These are phyloP conservation scores for Sarotherodon lohbergeri DNA, from an alignment of 2,113 vertebrate genomes.

Conservation along the genomic window DNA sequence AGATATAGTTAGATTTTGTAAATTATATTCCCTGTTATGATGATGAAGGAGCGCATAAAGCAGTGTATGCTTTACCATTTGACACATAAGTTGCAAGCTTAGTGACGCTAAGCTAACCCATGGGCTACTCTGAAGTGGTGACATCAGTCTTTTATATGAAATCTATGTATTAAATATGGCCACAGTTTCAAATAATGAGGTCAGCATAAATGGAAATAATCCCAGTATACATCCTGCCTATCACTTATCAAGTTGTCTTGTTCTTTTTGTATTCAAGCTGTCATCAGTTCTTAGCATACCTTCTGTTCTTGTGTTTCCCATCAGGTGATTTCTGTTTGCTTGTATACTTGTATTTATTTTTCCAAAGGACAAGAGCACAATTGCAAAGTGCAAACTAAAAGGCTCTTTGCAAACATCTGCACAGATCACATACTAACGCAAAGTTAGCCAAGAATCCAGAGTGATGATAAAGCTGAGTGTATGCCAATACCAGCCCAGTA, in stretches of 20 bases:
- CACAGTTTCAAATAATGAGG: background rate
- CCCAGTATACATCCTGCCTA: background rate
- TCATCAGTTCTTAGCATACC: background rate
- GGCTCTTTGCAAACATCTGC: background rate
- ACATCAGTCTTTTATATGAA: background rate
- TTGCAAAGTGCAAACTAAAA: background rate
- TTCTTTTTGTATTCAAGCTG: background rate
- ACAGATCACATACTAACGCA: background rate
- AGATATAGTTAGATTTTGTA: background rate
- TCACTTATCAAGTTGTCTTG: background rate
- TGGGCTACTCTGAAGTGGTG: background rate
- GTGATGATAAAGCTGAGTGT: background rate
- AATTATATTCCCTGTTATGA: background rate
- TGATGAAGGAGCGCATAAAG: background rate
- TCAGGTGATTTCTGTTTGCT: background rate
- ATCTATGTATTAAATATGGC: background rate
- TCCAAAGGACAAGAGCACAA: background rate
- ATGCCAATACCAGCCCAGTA: background rate
- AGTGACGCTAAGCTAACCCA: background rate
- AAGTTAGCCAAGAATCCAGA: background rate
- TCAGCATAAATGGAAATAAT: background rate
- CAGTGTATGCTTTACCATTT: background rate
- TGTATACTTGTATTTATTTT: background rate
- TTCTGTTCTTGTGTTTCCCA: background rate
- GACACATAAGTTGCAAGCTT: background rate